phyloP scores from a whole-genome alignment of 2,797 vertebrate species.

The Peromyscus aztecus region DNA sequence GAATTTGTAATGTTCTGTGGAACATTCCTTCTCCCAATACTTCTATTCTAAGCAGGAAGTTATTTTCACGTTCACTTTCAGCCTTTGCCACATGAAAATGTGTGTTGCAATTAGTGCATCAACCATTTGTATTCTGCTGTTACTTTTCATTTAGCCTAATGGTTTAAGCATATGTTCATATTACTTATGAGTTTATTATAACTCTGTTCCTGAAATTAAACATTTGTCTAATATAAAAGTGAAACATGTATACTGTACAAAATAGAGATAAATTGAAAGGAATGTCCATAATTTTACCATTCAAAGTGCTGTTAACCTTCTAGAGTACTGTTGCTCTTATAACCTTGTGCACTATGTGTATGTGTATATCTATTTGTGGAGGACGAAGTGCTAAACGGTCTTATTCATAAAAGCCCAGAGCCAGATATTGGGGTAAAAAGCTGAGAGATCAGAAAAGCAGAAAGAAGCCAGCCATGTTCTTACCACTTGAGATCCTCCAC shows the following conservation, averaged over 20 bases:
- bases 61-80: constrained; percentile 27
- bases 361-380: not conserved
- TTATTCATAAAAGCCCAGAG: too few relatives aligned
- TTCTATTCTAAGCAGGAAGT: not conserved
- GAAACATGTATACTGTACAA: constrained; percentile 47
- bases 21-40: not conserved
- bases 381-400: too few relatives aligned
- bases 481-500: too few relatives aligned
- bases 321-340: constrained; percentile 32
- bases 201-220: constrained; percentile 59
- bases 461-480: too few relatives aligned
- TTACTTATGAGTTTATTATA: constrained; percentile 56
- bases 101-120: not conserved
- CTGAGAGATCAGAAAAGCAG: too few relatives aligned
- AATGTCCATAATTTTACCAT: constrained; percentile 57
- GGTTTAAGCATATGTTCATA: constrained; percentile 45
- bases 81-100: not conserved
- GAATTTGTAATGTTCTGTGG: not conserved
- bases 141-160: constrained; percentile 19
- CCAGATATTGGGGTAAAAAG: too few relatives aligned
- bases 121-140: constrained; percentile 19
- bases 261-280: constrained; percentile 50
- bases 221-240: constrained; percentile 63
- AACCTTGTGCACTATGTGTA: not conserved
- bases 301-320: constrained; percentile 52